Evolutionary conservation across 2,113 vertebrate genomes (phyloP), one percentile per base, ranked within the genome.

Genomic region (Leptosomus discolor): DNA sequence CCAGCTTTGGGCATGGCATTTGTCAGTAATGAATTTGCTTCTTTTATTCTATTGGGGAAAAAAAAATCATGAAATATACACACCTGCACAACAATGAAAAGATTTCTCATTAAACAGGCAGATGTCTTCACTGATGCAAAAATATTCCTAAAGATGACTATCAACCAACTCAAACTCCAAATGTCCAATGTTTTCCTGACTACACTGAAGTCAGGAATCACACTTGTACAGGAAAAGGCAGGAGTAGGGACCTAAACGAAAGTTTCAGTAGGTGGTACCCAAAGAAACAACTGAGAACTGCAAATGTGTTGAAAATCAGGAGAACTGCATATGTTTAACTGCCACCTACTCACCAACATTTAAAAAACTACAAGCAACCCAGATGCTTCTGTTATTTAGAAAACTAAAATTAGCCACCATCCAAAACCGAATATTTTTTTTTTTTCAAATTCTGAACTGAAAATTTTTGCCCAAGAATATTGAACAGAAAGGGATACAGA

Each of bases 351-450:
- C 54, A 81, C 4, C 50, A 92, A 39, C 24, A 70, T 43, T 81
- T 61, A 24, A 94, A 94, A 92, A 96, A 81, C 30, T 69, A 77
- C 54, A 65, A 81, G 69, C 58, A 89, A 83, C 90, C 84, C 70
- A 95, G 90, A 85, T 82, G 43, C 39, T 73, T 80, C 43, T 91
- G 78, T 86, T 84, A 91, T 89, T 91, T 91, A 74, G 90, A 84
- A 94, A 87, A 89, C 77, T 87, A 89, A 91, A 41, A 87, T 91
- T 84, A 95, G 71, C 29, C 50, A 87, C 41, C 11, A 57, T 80
- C 58, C 87, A 89, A 74, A 89, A 71, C 7, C 15, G 21, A 20
- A 2, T 46, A 46, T 37, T 57, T 39, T 76, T 81, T 80, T 78
- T 54, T 9, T 56, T 29, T 46, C 20, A 8, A 63, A 69, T 54